phyloP scores from a whole-genome alignment of 1,140 invertebrate genomes.

The Drosophila tani region DNA sequence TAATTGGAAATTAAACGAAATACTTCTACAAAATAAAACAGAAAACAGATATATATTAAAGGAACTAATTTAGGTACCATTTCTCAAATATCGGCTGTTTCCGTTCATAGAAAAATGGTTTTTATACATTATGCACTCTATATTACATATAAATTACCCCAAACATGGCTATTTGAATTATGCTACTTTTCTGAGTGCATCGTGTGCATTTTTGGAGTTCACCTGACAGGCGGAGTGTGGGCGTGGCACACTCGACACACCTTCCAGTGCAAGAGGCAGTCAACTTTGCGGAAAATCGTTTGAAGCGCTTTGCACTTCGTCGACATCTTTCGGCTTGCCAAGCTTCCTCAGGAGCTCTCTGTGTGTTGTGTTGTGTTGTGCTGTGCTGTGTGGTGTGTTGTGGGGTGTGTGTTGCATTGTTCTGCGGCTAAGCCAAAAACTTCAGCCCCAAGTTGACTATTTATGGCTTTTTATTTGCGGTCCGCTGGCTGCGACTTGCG shows the following conservation, averaged over 20 bases:
- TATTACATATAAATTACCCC: too few species aligned
- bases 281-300: slow-evolving; percentile 83
- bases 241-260: slow-evolving; percentile 62
- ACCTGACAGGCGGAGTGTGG: slow-evolving; percentile 1
- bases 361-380: slow-evolving; percentile 5
- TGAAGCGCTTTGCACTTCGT: slow-evolving; percentile 82
- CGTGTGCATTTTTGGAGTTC: background rate
- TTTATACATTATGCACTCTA: too few species aligned
- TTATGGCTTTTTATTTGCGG: slow-evolving; percentile 56
- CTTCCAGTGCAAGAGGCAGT: slow-evolving; percentile 79
- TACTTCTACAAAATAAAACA: too few species aligned
- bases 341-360: slow-evolving; percentile 50
- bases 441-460: slow-evolving; percentile 58
- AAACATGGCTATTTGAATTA: too few species aligned
- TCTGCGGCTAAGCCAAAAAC: slow-evolving; percentile 58
- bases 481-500: slow-evolving; percentile 18
- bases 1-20: too few species aligned
- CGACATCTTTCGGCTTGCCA: slow-evolving; percentile 70
- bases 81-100: too few species aligned
- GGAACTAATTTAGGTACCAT: too few species aligned
- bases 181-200: background rate
- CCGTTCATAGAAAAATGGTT: too few species aligned
- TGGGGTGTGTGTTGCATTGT: slow-evolving; percentile 57
- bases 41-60: too few species aligned
- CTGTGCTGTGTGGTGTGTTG: slow-evolving; percentile 6